Evolutionary conservation across 1,140 invertebrate species (phyloP).

Genomic region (Aphidius gifuensis): DNA sequence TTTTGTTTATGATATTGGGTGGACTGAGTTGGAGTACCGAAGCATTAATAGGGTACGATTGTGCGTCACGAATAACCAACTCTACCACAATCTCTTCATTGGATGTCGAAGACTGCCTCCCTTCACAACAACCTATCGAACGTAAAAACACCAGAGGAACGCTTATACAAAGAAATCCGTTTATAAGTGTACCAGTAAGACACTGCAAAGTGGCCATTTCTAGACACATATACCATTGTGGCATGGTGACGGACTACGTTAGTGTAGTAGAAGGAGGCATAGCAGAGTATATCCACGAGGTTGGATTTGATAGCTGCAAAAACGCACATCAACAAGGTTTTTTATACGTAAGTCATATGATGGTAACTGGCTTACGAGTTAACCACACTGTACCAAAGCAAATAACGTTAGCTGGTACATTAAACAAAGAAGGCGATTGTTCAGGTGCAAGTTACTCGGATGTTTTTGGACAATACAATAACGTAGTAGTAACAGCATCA

Average conservation of each 20-base stretch:
- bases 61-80: too few species aligned
- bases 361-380: neutral
- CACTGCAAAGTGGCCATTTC: too few species aligned
- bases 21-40: too few species aligned
- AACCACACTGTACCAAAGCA: neutral
- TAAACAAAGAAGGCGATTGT: neutral
- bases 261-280: too few species aligned
- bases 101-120: slow-evolving; percentile 1
- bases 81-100: slow-evolving; percentile 1
- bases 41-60: too few species aligned
- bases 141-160: neutral
- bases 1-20: neutral
- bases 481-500: neutral
- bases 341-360: neutral
- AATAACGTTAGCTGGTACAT: neutral
- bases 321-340: slow-evolving; percentile 1
- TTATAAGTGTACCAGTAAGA: too few species aligned
- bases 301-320: too few species aligned
- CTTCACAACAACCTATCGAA: neutral
- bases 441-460: neutral
- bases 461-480: neutral
- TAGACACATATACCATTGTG: too few species aligned
- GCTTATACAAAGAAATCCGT: too few species aligned
- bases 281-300: too few species aligned
- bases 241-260: too few species aligned